Evolutionary conservation across 1,140 invertebrate genomes (phyloP), one percentile per base, ranked within the genome.

Genomic region (Kradibia gibbosae): DNA sequence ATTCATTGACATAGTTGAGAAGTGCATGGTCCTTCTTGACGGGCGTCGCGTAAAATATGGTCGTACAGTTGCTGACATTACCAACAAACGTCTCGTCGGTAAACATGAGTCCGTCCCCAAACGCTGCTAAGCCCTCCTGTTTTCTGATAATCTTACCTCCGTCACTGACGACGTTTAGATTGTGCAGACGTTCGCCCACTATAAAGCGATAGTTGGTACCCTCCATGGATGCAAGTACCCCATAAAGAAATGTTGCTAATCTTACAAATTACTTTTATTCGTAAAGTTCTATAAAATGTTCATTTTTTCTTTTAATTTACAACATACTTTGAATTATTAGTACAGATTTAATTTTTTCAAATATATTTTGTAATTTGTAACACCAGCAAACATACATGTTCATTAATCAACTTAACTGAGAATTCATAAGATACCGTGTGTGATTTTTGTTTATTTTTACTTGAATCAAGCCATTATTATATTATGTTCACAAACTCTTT

Each of bases 1-100:
- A 94, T 82, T 94, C 93, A 57, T 93, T 93, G 81, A 94, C 88
- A 87, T 94, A 93, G 79, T 93, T 93, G 84, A 94, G 91, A 82
- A 93, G 89, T 71, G 89, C 86, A 74, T 89, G 89, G 83, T 92
- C 89, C 84, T 91, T 88, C 50, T 91, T 88, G 57, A 73, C 57
- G 50, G 91, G 85, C 74, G 89, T 86, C 77, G 90, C 86, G 80
- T 91, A 89, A 85, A 91, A 85, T 34, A 90, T 82, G 1, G 87
- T 89, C 71, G 92, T 92, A 82, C 92, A 92, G 88, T 93, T 92
- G 83, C 89, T 87, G 74, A 88, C 84, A 60, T 87, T 83, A 78
- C 85, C 84, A 36, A 84, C 82, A 36, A 84, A 80, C 83, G 81
- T 80, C 78, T 81, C 76, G 82, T 70, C 86, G 83, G 82, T 84